Evolutionary conservation across 2,113 vertebrate species (phyloP), one percentile per base, ranked within the genome.

Genomic region (Dromiciops gliroides): DNA sequence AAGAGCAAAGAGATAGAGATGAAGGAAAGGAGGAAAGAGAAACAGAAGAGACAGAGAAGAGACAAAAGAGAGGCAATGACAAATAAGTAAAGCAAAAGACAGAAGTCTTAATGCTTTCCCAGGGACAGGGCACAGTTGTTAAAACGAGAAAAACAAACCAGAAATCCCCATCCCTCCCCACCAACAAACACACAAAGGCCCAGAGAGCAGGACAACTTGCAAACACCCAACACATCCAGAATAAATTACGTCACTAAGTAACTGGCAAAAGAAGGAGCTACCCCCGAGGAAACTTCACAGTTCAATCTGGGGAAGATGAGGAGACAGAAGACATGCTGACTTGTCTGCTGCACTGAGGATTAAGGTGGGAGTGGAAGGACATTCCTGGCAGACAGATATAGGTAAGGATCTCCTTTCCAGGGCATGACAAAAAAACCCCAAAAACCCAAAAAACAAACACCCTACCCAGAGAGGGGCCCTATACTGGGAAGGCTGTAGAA

Each of bases 251-350:
- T 50, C 83, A 93, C 94, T 92, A 95, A 96, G 88, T 93, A 96
- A 93, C 95, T 97, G 97, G 96, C 95, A 96, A 95, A 75, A 95
- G 95, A 95, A 52, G 92, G 94, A 95, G 94, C 93, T 23, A 90
- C n/a, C 90, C 93, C 96, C 92, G 49, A 89, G 92, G 90, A 94
- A 92, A 89, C 88, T 96, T 96, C 95, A 96, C 93, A 96, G 96
- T 96, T 97, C 92, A 95, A 0, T 90, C 91, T 95, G 48, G 92
- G 50, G 50, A 49, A 92, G 50, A 44, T 56, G 37, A 75, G 7
- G 67, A 47, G 93, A n/a, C 37, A 75, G 67, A 75, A 37, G 67
- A 37, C 44, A 23, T 91, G 93, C 2, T 90, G 6, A 96, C 92
- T 51, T 75, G 50, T n/a, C 89, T 95, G 89, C 37, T 94, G 28